Evolutionary conservation across 2,797 vertebrate species (phyloP).

Genomic region (Cryptoprocta ferox): DNA sequence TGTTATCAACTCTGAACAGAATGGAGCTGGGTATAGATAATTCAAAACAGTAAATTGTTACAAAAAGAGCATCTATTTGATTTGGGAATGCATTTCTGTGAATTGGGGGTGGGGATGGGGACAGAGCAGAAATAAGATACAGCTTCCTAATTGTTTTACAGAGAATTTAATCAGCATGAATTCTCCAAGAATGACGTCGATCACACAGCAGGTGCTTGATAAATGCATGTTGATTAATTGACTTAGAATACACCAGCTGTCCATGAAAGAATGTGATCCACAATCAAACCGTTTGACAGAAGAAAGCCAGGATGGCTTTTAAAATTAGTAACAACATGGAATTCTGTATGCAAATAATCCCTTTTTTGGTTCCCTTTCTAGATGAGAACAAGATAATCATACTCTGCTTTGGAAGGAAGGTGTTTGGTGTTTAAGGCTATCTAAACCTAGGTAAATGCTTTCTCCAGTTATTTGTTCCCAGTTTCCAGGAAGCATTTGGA

Average conservation of each 20-base stretch:
- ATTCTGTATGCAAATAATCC: conserved; percentile 68
- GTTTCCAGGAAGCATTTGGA: neutral
- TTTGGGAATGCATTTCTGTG: conserved; percentile 60
- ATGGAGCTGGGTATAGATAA: conserved; percentile 42
- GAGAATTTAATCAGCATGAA: conserved; percentile 80
- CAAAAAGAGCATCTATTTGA: conserved; percentile 67
- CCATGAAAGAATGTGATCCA: conserved; percentile 72
- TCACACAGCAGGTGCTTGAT: conserved; percentile 81
- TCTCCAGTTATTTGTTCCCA: neutral
- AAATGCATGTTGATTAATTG: conserved; percentile 83
- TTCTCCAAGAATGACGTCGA: conserved; percentile 74
- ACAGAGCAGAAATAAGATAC: conserved; percentile 62
- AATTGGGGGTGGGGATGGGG: neutral
- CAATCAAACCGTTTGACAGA: conserved; percentile 77
- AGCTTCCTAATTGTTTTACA: conserved; percentile 72
- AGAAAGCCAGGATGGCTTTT: conserved; percentile 76
- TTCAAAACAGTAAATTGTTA: conserved; percentile 64
- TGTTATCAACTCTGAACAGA: conserved; percentile 42
- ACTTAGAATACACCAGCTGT: conserved; percentile 80
- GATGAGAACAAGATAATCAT: conserved; percentile 42
- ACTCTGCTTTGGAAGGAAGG: conserved; percentile 4
- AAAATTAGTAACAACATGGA: conserved; percentile 72
- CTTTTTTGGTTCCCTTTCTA: conserved; percentile 15
- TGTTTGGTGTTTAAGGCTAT: neutral
- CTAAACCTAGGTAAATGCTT: neutral